phyloP scores from a whole-genome alignment of 2,888 invertebrate species.

The Catocala fraxini region DNA sequence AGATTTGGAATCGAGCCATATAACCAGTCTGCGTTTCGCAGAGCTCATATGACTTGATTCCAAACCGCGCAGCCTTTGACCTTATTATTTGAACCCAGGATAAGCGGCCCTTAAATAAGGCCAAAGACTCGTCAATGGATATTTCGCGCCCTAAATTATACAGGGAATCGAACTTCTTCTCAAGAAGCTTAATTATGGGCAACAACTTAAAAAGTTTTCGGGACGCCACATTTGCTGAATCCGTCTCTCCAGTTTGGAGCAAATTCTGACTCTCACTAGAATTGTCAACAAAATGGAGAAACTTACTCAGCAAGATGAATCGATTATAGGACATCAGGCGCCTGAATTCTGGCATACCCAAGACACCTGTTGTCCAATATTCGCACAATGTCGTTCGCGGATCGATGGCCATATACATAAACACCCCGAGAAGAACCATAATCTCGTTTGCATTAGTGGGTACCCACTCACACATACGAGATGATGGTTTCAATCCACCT shows the following conservation, averaged over 20 bases:
- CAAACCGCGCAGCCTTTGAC: conserved; percentile 27
- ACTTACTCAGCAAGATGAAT: conserved; percentile 36
- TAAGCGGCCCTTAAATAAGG: conserved; percentile 41
- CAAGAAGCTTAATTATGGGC: conserved; percentile 30
- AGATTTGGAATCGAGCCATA: conserved; percentile 7
- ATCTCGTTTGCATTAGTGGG: conserved; percentile 39
- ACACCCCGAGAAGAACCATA: conserved; percentile 33
- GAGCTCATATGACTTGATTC: conserved; percentile 26
- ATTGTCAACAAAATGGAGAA: conserved; percentile 39
- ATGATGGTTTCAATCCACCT: conserved; percentile 13
- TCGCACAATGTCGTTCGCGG: conserved; percentile 23
- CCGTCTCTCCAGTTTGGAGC: conserved; percentile 3
- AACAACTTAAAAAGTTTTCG: conserved; percentile 10
- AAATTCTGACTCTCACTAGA: conserved; percentile 5
- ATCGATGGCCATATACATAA: conserved; percentile 41
- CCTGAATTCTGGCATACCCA: conserved; percentile 34
- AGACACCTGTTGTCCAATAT: conserved; percentile 29
- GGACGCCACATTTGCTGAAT: conserved; percentile 8
- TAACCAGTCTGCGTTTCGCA: conserved; percentile 43
- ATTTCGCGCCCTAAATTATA: conserved; percentile 20
- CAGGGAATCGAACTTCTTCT: conserved; percentile 18
- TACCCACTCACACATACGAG: conserved; percentile 36
- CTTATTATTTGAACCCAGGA: conserved; percentile 36
- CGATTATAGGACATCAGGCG: conserved; percentile 30
- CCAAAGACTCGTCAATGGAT: conserved; percentile 45